Evolutionary conservation across 2,113 vertebrate genomes (phyloP).

Genomic region (Eudyptes chrysolophus): DNA sequence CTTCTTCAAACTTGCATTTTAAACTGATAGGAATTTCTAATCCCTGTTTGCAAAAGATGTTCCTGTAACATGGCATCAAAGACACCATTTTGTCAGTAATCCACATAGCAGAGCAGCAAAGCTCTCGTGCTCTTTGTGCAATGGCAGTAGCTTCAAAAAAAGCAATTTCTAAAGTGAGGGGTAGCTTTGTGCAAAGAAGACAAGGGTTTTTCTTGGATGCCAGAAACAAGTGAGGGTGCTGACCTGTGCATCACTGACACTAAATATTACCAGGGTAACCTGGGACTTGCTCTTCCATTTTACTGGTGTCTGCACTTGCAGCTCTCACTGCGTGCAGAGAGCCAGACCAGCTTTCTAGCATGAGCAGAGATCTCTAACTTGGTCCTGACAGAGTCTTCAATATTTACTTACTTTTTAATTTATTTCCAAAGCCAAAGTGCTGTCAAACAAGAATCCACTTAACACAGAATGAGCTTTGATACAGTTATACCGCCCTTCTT

Average conservation of each 20-base stretch:
- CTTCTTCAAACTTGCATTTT: not conserved
- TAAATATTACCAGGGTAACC: not conserved
- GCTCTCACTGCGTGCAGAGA: accelerated
- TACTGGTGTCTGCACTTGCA: not conserved
- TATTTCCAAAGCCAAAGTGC: not conserved
- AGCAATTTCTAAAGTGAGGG: not conserved
- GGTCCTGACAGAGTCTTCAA: not conserved
- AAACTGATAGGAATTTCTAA: not conserved
- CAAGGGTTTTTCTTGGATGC: not conserved
- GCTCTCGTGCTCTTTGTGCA: not conserved
- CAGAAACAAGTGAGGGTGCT: not conserved
- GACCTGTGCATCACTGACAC: not conserved
- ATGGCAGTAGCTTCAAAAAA: not conserved
- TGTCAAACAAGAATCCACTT: not conserved
- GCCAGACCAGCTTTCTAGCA: not conserved
- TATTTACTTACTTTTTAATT: not conserved
- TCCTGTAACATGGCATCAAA: not conserved
- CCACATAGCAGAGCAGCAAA: not conserved
- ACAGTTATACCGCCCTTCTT: not conserved
- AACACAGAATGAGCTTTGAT: not conserved
- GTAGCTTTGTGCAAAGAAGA: not conserved
- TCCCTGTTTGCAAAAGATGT: not conserved
- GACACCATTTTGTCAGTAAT: not conserved
- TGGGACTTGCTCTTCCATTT: not conserved
- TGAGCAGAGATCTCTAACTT: not conserved